Evolutionary conservation across 2,797 vertebrate genomes (phyloP).

Genomic region (Ctenopoma kingsleyae): DNA sequence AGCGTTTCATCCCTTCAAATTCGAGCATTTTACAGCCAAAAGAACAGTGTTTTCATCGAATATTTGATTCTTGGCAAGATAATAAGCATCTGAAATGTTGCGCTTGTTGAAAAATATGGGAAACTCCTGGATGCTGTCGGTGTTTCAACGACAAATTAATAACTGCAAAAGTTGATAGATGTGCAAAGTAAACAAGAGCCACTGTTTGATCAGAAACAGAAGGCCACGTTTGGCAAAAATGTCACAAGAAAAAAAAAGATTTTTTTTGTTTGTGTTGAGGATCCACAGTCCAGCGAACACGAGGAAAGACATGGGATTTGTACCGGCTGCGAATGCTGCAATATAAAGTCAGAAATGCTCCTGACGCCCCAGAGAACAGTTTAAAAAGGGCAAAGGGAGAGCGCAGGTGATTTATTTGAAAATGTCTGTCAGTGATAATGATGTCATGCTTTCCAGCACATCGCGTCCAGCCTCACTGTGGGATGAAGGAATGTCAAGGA

Average conservation of each 20-base stretch:
- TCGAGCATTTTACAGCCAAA: slow-evolving; percentile 41
- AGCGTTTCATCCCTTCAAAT: slow-evolving; percentile 7
- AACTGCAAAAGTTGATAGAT: slow-evolving; percentile 46
- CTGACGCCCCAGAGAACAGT: slow-evolving; percentile 77
- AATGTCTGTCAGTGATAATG: slow-evolving; percentile 94
- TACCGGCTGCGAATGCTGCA: slow-evolving; percentile 12
- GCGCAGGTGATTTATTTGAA: slow-evolving; percentile 97
- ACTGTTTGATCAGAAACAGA: slow-evolving; percentile 64
- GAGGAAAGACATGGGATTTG: slow-evolving; percentile 10
- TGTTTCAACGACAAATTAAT: slow-evolving; percentile 54
- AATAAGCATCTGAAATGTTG: slow-evolving; percentile 37
- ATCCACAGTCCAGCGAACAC: slow-evolving; percentile 15
- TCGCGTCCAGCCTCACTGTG: slow-evolving; percentile 91
- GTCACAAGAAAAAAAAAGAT: background rate
- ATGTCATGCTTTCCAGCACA: slow-evolving; percentile 96
- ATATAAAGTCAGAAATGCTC: slow-evolving; percentile 76
- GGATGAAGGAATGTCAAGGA: slow-evolving; percentile 98
- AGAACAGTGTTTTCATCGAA: slow-evolving; percentile 43
- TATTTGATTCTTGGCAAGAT: slow-evolving; percentile 46
- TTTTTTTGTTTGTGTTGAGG: background rate
- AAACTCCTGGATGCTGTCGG: slow-evolving; percentile 55
- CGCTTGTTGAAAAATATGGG: slow-evolving; percentile 29
- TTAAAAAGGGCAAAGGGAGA: slow-evolving; percentile 76
- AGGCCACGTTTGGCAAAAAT: slow-evolving; percentile 35
- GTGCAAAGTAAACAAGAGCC: slow-evolving; percentile 58